Percentiles rank a stretch among this genome's conserved stretches.
These are phyloP conservation scores for Watsonalla cultraria DNA, from an alignment of 2,888 invertebrate species.

Conservation along the genomic window DNA sequence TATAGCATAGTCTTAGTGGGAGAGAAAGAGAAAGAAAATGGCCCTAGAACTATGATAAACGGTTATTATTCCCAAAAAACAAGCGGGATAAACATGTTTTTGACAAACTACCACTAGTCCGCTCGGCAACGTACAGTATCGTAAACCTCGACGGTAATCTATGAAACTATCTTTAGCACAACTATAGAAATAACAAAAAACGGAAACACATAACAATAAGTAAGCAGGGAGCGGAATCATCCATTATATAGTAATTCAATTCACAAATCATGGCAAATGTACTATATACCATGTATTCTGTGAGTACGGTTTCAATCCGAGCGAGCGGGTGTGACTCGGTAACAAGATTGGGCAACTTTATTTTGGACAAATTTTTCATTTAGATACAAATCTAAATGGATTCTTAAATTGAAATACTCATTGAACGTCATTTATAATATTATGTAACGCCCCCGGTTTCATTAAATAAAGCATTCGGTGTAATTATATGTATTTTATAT, in stretches of 20 bases:
- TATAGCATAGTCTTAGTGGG: no score
- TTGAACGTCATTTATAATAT: no score
- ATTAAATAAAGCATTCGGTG: no score
- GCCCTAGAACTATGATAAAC: no score
- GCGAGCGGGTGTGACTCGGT: constrained; percentile 12
- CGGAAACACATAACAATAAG: constrained; percentile 28
- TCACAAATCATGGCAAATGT: constrained; percentile 42
- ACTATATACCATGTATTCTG: constrained; percentile 25
- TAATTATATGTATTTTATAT: no score
- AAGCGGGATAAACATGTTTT: no score
- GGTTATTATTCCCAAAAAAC: no score
- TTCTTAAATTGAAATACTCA: no score
- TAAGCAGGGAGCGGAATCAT: constrained; percentile 28
- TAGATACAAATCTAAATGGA: no score
- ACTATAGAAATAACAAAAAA: background rate
- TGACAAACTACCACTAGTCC: no score
- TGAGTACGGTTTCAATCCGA: constrained; percentile 35
- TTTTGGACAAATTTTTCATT: background rate
- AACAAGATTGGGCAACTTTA: constrained; percentile 6
- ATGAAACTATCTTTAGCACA: background rate
- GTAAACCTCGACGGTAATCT: background rate
- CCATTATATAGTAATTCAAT: constrained; percentile 48
- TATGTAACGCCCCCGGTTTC: no score
- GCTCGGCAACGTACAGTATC: background rate
- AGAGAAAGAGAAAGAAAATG: no score